Percentiles rank a stretch among this genome's conserved stretches.
Conservation (phyloP, 2,113 vertebrate genomes). For the Delphinus delphis region DNA sequence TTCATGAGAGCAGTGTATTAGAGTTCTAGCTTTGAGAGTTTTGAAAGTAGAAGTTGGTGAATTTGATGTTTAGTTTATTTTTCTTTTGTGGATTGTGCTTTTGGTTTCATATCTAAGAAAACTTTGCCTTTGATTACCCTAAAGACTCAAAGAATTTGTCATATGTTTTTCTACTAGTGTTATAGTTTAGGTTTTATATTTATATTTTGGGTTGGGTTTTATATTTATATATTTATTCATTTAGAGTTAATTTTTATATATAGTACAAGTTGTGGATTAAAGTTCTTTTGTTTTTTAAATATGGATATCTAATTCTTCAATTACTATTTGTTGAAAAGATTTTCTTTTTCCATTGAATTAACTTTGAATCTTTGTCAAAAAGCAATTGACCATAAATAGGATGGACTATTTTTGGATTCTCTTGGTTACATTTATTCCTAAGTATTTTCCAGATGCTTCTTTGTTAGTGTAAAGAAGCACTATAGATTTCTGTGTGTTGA, state of each 20-base stretch:
- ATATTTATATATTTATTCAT: background rate
- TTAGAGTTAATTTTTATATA: background rate
- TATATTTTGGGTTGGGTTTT: background rate
- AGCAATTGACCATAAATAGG: background rate
- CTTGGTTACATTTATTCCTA: background rate
- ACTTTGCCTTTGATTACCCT: background rate
- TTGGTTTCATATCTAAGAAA: no score
- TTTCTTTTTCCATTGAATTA: no score
- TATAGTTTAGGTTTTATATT: background rate
- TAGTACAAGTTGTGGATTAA: background rate
- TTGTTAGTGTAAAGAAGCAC: background rate
- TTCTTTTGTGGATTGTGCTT: no score
- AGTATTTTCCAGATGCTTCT: background rate
- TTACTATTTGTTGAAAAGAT: no score
- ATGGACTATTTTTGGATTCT: background rate
- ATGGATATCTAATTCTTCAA: no score
- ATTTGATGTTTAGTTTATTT: no score
- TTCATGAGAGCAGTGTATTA: no score
- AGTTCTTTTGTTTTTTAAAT: background rate
- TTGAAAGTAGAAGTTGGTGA: no score
- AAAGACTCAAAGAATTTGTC: background rate
- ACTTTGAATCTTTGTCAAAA: background rate
- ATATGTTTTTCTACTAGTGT: background rate
- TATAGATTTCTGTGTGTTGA: background rate
- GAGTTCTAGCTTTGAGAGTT: no score